phyloP scores from a whole-genome alignment of 1,140 invertebrate species.

The Pseudoatta argentina region DNA sequence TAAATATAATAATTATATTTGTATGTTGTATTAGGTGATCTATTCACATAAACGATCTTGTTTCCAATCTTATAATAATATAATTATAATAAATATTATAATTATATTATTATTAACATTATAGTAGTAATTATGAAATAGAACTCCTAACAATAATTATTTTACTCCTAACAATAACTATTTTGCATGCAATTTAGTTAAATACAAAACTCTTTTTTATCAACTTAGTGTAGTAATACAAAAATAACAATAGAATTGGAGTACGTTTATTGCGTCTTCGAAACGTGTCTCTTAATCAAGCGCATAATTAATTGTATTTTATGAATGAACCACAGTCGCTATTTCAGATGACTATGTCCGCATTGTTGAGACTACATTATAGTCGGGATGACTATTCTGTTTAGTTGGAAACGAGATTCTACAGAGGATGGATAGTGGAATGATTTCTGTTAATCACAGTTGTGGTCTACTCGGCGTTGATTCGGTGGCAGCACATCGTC shows the following conservation, averaged over 20 bases:
- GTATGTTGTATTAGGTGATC: no score
- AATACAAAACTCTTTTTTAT: no score
- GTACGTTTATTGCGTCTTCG: neutral
- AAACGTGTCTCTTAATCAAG: neutral
- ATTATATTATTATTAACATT: no score
- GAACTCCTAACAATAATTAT: no score
- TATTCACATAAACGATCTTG: no score
- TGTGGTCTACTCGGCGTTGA: conserved; percentile 40
- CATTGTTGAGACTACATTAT: neutral
- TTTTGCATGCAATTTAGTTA: no score
- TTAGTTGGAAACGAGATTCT: conserved; percentile 42
- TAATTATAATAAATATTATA: no score
- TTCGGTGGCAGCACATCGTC: conserved; percentile 22
- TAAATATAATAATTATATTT: no score
- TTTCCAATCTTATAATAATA: no score
- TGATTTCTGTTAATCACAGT: conserved; percentile 61
- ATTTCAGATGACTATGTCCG: neutral
- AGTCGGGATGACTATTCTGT: conserved; percentile 7
- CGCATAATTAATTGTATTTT: conserved; percentile 20
- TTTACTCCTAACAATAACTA: no score
- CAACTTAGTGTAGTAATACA: no score
- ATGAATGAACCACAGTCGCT: neutral
- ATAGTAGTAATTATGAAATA: no score
- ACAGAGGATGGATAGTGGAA: neutral
- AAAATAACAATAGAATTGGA: neutral